A percentile compares a stretch with the other conserved stretches of the same genome.
Evolutionary conservation across 2,113 vertebrate genomes (phyloP).

Genomic region (Ochotona curzoniae): DNA sequence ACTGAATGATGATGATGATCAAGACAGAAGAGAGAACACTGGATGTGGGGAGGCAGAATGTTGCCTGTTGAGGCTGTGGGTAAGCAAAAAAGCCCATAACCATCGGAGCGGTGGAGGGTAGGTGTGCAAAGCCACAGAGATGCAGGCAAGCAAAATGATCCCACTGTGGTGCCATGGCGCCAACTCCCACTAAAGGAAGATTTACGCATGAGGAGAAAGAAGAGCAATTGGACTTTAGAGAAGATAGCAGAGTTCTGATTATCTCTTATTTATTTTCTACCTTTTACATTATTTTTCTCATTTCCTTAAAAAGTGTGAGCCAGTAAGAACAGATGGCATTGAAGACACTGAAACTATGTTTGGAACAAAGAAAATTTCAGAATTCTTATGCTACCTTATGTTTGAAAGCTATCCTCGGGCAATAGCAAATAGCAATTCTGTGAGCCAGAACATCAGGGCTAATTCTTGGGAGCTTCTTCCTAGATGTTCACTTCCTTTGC

Average conservation of each 20-base stretch:
- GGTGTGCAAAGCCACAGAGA: too few relatives aligned
- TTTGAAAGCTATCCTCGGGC: background rate
- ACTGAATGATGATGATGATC: background rate
- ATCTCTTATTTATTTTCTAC: background rate
- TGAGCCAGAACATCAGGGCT: background rate
- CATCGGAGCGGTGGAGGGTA: too few relatives aligned
- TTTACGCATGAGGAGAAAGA: background rate
- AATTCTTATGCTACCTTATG: background rate
- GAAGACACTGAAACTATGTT: background rate
- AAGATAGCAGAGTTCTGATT: background rate
- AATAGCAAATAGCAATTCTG: accelerated
- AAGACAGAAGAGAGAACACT: background rate
- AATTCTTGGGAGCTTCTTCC: background rate
- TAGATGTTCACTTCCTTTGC: background rate
- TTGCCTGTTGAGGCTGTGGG: background rate
- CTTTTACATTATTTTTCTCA: background rate
- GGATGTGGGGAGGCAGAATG: background rate
- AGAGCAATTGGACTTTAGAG: background rate
- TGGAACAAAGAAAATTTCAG: background rate
- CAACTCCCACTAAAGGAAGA: background rate
- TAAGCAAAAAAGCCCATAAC: background rate
- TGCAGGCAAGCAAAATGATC: accelerated
- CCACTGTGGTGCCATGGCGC: background rate
- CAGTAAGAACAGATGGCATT: background rate
- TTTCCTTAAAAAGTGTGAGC: background rate